These are phyloP conservation scores for Actinopyga echinites DNA, from an alignment of 53 echinoderm and acorn worm species.

Conservation along the genomic window DNA sequence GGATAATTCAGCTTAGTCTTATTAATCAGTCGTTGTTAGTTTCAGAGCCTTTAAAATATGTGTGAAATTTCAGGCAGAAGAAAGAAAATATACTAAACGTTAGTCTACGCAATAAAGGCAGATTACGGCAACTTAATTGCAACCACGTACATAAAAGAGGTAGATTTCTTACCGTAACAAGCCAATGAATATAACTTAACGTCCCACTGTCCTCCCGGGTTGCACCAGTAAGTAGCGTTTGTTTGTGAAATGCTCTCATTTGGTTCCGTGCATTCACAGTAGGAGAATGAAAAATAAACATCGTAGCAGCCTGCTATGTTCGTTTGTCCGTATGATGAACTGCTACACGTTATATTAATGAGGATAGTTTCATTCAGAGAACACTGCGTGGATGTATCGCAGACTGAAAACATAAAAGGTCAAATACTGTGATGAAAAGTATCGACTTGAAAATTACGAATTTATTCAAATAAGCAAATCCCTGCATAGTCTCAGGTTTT, in stretches of 20 bases:
- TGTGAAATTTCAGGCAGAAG: too few species aligned
- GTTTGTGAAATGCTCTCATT: background rate
- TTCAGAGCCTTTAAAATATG: too few species aligned
- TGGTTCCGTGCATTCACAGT: background rate
- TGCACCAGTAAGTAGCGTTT: constrained; percentile 3
- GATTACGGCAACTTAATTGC: background rate
- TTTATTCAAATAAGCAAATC: too few species aligned
- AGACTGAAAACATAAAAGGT: background rate
- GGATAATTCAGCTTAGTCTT: too few species aligned
- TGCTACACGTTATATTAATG: background rate
- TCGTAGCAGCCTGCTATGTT: background rate
- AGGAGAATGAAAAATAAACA: background rate
- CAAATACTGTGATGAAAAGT: too few species aligned
- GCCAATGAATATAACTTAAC: background rate
- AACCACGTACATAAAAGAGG: background rate
- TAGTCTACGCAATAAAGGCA: too few species aligned
- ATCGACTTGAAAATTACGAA: too few species aligned
- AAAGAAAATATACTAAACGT: too few species aligned
- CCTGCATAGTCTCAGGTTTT: too few species aligned
- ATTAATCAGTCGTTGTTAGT: too few species aligned
- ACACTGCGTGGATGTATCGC: constrained; percentile 1
- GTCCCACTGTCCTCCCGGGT: background rate
- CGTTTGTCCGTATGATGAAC: background rate
- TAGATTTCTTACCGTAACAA: background rate
- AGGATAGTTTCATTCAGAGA: background rate